A percentile compares a stretch with the other conserved stretches of the same genome.
phyloP scores from a whole-genome alignment of 2,113 vertebrate genomes.

The Vireo altiloquus region DNA sequence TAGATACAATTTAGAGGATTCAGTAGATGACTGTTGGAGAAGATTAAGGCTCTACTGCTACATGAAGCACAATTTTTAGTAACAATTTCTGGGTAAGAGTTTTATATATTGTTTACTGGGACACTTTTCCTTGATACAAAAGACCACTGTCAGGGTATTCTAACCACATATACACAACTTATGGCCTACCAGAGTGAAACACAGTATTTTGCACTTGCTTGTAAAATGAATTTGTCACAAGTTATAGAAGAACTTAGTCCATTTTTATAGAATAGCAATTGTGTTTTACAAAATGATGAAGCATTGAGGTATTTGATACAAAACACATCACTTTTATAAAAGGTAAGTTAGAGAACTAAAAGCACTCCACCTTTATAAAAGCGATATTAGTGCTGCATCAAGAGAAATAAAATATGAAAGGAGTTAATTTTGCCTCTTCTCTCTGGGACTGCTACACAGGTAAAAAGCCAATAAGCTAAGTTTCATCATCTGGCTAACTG shows the following conservation, averaged over 20 bases:
- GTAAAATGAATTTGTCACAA: constrained; percentile 11
- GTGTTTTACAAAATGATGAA: not conserved
- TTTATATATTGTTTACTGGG: not conserved
- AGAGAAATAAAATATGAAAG: not conserved
- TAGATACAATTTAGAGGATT: not conserved
- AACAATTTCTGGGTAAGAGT: not conserved
- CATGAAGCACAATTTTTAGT: not conserved
- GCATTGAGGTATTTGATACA: not conserved
- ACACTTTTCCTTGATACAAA: not conserved
- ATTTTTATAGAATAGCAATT: not conserved
- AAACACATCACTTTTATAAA: not conserved
- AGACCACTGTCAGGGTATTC: not conserved
- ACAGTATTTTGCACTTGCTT: not conserved
- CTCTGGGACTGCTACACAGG: not conserved
- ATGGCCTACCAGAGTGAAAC: not conserved
- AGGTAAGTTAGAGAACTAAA: not conserved
- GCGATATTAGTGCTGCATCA: not conserved
- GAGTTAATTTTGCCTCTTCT: not conserved
- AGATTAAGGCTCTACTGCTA: not conserved
- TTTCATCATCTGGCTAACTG: not conserved
- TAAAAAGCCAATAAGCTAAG: not conserved
- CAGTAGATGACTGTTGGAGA: not conserved
- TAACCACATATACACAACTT: constrained; percentile 16
- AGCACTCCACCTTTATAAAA: not conserved
- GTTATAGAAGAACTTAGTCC: not conserved